These are phyloP conservation scores for Latrodectus hesperus DNA, from an alignment of 2,888 invertebrate genomes.

Conservation along the genomic window DNA sequence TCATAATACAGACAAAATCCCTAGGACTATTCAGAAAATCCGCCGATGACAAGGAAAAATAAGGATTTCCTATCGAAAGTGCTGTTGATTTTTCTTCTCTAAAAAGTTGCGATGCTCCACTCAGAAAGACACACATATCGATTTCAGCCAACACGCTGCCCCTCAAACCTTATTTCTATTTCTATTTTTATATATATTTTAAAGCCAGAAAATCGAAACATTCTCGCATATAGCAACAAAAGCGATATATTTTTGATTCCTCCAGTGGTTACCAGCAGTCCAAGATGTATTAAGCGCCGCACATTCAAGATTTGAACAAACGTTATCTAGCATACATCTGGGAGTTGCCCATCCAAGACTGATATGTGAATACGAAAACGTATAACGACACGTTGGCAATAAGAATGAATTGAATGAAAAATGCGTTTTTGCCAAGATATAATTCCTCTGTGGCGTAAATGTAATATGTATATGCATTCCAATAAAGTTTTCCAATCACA, in stretches of 20 bases:
- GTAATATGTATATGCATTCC: slow-evolving; percentile 18
- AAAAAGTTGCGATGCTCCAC: neutral
- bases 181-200: neutral
- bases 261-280: slow-evolving; percentile 17
- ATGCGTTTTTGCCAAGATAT: slow-evolving; percentile 7
- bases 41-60: slow-evolving; percentile 29
- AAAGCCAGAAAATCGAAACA: slow-evolving; percentile 25
- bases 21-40: slow-evolving; percentile 9
- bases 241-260: slow-evolving; percentile 22
- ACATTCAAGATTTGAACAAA: slow-evolving; percentile 25
- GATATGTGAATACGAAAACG: neutral
- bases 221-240: slow-evolving; percentile 41
- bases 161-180: slow-evolving; percentile 19
- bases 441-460: slow-evolving; percentile 23
- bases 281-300: slow-evolving; percentile 39
- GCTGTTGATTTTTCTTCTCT: slow-evolving; percentile 25
- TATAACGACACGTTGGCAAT: slow-evolving; percentile 22
- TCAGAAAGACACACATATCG: slow-evolving; percentile 20
- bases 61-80: slow-evolving; percentile 3
- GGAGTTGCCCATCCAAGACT: neutral
- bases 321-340: slow-evolving; percentile 37
- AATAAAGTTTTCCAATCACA: slow-evolving; percentile 31
- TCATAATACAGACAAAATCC: slow-evolving; percentile 30
- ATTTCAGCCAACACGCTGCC: slow-evolving; percentile 24
- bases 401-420: slow-evolving; percentile 43